Percentiles rank a stretch among this genome's conserved stretches.
phyloP scores from a whole-genome alignment of 2,113 vertebrate genomes.

The Echinops telfairi region DNA sequence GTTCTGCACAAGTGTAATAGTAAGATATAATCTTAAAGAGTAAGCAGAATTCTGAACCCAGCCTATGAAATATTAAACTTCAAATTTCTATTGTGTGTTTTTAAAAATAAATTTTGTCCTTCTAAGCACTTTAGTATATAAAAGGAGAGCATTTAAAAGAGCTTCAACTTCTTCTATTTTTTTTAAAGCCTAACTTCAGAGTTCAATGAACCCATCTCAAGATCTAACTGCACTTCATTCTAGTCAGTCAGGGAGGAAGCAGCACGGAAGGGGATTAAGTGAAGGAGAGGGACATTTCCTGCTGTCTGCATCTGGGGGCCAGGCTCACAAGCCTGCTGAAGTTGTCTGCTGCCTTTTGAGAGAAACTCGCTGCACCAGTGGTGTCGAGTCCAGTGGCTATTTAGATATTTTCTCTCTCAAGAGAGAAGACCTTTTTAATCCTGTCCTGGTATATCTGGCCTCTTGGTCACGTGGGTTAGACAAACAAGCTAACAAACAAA shows the following conservation, averaged over 20 bases:
- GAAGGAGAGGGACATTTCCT: not conserved
- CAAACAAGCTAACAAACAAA: not conserved
- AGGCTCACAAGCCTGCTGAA: accelerated
- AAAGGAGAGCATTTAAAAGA: conserved; percentile 18
- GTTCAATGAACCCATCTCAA: not conserved
- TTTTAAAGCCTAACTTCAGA: not conserved
- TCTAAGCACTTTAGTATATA: not conserved
- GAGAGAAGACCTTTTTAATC: not conserved
- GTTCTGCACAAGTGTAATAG: conserved; percentile 10
- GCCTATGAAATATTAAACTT: conserved; percentile 25
- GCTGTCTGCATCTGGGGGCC: accelerated
- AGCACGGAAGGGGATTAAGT: accelerated
- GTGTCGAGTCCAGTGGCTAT: too few relatives aligned
- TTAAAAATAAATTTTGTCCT: not conserved
- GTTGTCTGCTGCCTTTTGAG: too few relatives aligned
- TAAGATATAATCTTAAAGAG: not conserved
- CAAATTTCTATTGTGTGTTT: not conserved
- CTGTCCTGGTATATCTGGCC: not conserved
- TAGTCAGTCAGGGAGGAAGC: not conserved
- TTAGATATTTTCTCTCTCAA: not conserved
- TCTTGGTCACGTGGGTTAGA: not conserved
- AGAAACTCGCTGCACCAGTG: not conserved
- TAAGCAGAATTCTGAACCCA: not conserved
- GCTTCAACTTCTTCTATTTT: not conserved
- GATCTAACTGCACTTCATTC: too few relatives aligned